Base-by-base conservation (phyloP, 2,113 vertebrate species). In the Mastomys natalensis region DNA sequence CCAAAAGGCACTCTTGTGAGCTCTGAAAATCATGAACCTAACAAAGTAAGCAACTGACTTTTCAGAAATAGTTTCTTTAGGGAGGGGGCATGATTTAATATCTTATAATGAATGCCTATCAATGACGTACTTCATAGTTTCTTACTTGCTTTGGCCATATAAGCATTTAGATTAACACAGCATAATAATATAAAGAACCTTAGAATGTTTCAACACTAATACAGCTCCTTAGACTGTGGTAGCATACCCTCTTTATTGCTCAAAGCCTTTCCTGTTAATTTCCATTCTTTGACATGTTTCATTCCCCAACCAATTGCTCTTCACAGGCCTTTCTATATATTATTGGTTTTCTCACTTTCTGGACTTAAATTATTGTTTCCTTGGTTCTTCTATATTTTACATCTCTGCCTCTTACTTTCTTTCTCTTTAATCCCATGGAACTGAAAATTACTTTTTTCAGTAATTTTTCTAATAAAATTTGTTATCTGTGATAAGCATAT, bases 21-120 rank as follows among this genome's bases (percentile, higher is more conserved):
- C 77, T 84, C 43, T 95, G 81, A 95, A 95, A 97, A 93, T 64
- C 62, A 72, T 84, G 73, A 95, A 87, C 72, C 87, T 95, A 92
- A 92, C 72, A 93, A 77, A 97, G 58, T 72, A 74, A 1, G 43
- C 77, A 64, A 77, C n/a, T 95, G 60, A 64, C 62, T 92, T 88
- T 97, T 96, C 60, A 92, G 37, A 94, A 76, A 58, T 16, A 95
- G 81, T 66, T 93, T 92, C 84, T 64, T 92, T 34, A 91, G 84
- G 40, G 43, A 81, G 48, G 15, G 12, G 1, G 9, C 51, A 87
- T 78, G 78, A 82, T 89, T 95, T 93, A 94, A 94, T 97, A 96
- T 95, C 96, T 97, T 95, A 96, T 92, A 93, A 84, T 93, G 84
- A 92, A 68, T 55, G 94, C 87, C 53, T 94, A n/a, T 88, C 81